phyloP scores from a whole-genome alignment of 2,888 invertebrate species.

The Saturnia pavonia region DNA sequence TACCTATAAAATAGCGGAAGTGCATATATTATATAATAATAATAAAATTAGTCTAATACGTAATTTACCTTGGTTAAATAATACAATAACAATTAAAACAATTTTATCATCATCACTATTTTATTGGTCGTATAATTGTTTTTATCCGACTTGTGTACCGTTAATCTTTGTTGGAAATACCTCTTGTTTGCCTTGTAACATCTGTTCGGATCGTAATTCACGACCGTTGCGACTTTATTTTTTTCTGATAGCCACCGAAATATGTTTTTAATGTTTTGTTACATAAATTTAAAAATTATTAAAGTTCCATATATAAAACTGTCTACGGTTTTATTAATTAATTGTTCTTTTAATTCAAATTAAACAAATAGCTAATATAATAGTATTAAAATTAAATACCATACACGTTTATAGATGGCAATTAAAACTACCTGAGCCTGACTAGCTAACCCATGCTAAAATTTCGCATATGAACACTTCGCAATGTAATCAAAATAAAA shows the following conservation, averaged over 20 bases:
- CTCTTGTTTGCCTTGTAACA: slow-evolving; percentile 59
- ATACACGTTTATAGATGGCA: background rate
- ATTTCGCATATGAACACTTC: no score
- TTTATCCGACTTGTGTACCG: slow-evolving; percentile 49
- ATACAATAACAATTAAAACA: background rate
- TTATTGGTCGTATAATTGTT: slow-evolving; percentile 41
- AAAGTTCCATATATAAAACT: background rate
- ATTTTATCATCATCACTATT: background rate
- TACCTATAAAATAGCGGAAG: no score
- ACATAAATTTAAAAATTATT: background rate
- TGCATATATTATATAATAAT: background rate
- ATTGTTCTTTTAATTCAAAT: no score
- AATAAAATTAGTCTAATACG: background rate
- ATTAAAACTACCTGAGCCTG: no score
- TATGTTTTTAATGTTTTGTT: slow-evolving; percentile 2
- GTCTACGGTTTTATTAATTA: background rate
- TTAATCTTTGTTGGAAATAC: slow-evolving; percentile 65
- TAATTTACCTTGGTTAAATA: background rate
- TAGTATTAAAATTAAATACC: background rate
- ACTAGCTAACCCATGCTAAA: no score
- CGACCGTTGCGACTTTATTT: slow-evolving; percentile 54
- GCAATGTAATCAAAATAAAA: no score
- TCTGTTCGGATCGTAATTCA: slow-evolving; percentile 68
- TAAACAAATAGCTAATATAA: no score
- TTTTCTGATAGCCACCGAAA: slow-evolving; percentile 14